Conservation (phyloP, 2,113 vertebrate genomes). For the Ibidorhyncha struthersii region DNA sequence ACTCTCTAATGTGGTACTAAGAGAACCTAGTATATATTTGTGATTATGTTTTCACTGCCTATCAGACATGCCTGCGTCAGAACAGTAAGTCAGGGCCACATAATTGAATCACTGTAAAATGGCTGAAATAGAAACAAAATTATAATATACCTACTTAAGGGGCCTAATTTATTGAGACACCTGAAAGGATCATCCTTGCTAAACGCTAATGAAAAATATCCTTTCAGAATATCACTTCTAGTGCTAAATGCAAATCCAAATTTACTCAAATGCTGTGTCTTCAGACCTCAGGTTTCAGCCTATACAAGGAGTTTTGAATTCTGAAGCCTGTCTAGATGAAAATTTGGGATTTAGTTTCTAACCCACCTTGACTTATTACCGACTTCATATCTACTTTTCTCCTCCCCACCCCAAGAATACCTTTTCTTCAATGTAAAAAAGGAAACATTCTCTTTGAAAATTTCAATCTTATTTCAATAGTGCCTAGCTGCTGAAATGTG, state of each 20-base stretch:
- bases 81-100: not conserved
- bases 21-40: not conserved
- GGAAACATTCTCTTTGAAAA: not conserved
- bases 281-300: not conserved
- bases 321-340: not conserved
- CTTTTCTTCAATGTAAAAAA: not conserved
- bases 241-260: not conserved
- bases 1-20: not conserved
- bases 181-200: not conserved
- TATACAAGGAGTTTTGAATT: not conserved
- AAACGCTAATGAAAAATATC: not conserved
- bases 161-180: not conserved
- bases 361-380: not conserved
- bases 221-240: not conserved
- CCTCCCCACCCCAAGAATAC: not conserved
- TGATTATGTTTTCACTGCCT: not conserved
- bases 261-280: not conserved
- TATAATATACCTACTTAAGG: not conserved
- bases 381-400: not conserved
- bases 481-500: not conserved
- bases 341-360: not conserved
- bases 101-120: constrained; percentile 8
- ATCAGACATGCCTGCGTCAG: not conserved
- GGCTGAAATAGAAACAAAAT: not conserved
- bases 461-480: not conserved